Evolutionary conservation across 1,140 invertebrate genomes (phyloP).

Genomic region (Drosophila sechellia): DNA sequence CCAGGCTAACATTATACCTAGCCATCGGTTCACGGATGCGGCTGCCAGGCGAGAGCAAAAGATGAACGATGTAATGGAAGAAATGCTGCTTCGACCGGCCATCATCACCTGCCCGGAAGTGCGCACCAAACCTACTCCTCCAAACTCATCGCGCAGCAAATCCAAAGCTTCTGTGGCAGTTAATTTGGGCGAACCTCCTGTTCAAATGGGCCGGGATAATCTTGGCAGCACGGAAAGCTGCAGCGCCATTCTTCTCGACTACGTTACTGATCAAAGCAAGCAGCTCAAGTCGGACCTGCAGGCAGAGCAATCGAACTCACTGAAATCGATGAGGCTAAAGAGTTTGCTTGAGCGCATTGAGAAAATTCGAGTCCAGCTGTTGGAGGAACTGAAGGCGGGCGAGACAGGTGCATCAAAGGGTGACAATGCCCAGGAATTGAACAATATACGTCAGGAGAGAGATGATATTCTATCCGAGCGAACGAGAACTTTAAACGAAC

Average conservation of each 20-base stretch:
- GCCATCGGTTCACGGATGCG: constrained; percentile 55
- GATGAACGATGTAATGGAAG: constrained; percentile 72
- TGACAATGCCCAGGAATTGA: constrained; percentile 56
- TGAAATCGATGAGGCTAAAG: constrained; percentile 56
- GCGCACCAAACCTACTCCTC: not conserved
- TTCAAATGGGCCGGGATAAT: constrained; percentile 6
- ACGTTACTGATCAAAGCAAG: constrained; percentile 76
- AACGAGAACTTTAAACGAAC: constrained; percentile 36
- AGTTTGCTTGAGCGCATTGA: constrained; percentile 67
- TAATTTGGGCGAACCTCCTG: constrained; percentile 53
- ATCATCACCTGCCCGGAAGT: constrained; percentile 79
- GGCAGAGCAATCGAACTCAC: constrained; percentile 40
- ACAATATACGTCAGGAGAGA: constrained; percentile 65
- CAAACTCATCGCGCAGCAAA: not conserved
- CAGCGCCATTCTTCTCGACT: constrained; percentile 68
- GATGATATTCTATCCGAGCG: constrained; percentile 43
- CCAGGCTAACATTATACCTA: constrained; percentile 58
- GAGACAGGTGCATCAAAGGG: constrained; percentile 15
- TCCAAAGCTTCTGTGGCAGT: constrained; percentile 15
- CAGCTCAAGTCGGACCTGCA: constrained; percentile 64
- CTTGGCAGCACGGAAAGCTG: constrained; percentile 56
- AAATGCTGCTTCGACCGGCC: constrained; percentile 67
- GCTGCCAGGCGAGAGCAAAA: constrained; percentile 59
- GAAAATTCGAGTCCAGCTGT: constrained; percentile 51
- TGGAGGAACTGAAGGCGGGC: constrained; percentile 63